These are phyloP conservation scores for Cebus imitator DNA, from an alignment of 2,113 vertebrate species.

Conservation along the genomic window DNA sequence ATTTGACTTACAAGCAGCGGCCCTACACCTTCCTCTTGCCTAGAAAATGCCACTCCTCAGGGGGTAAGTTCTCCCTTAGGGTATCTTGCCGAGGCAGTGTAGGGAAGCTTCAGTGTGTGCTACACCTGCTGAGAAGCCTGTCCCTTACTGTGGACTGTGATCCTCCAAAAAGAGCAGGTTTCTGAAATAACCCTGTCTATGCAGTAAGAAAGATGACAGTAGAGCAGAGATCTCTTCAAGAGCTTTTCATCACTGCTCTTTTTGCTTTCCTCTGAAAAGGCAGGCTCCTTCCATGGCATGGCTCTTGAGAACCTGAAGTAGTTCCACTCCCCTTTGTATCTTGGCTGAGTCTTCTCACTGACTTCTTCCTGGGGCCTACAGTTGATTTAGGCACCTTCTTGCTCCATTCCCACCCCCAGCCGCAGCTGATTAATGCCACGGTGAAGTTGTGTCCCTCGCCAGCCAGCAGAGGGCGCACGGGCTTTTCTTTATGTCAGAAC, in stretches of 20 bases:
- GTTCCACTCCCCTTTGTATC: not conserved
- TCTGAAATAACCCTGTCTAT: not conserved
- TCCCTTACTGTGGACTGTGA: not conserved
- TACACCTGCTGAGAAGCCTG: not conserved
- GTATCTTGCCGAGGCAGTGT: not conserved
- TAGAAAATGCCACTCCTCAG: conserved; percentile 92
- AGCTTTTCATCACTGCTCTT: not conserved
- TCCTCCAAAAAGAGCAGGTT: not conserved
- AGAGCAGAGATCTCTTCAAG: not conserved
- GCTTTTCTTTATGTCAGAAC: conserved; percentile 31
- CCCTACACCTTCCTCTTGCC: conserved; percentile 96
- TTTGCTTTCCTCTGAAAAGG: not conserved
- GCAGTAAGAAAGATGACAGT: not conserved
- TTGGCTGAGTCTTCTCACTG: not conserved
- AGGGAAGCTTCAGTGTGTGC: not conserved
- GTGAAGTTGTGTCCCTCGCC: conserved; percentile 1
- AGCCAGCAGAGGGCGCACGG: conserved; percentile 68
- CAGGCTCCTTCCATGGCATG: not conserved
- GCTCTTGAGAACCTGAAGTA: not conserved
- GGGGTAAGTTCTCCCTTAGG: conserved; percentile 85
- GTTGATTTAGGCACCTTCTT: not conserved
- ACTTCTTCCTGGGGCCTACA: not conserved
- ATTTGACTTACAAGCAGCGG: conserved; percentile 96
- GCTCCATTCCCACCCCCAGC: no score
- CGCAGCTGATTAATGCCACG: not conserved